phyloP scores from a whole-genome alignment of 2,888 invertebrate species.

The Zygaena filipendulae region DNA sequence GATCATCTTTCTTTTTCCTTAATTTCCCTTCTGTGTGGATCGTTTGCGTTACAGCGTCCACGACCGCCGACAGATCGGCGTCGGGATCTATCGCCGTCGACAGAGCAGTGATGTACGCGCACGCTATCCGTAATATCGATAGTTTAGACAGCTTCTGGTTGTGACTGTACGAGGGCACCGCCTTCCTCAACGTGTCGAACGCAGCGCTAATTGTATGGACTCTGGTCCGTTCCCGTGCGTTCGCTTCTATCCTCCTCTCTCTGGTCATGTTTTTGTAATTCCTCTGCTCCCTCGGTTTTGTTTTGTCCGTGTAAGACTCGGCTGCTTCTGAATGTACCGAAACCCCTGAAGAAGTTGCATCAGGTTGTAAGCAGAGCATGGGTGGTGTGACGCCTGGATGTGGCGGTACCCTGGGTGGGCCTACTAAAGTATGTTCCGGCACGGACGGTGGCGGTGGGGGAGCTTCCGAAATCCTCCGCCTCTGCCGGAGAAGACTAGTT shows the following conservation, averaged over 20 bases:
- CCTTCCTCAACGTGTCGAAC: slow-evolving; percentile 85
- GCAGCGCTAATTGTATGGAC: slow-evolving; percentile 97
- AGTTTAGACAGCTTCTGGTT: slow-evolving; percentile 94
- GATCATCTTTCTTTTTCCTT: slow-evolving; percentile 85
- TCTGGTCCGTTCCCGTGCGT: slow-evolving; percentile 90
- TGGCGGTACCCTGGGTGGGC: slow-evolving; percentile 60
- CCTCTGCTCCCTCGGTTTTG: slow-evolving; percentile 72
- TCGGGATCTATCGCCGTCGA: slow-evolving; percentile 79
- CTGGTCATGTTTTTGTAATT: slow-evolving; percentile 97
- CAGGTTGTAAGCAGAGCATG: too few species aligned
- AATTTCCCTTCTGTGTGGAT: slow-evolving; percentile 93
- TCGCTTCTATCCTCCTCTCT: slow-evolving; percentile 92
- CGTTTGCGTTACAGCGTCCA: slow-evolving; percentile 89
- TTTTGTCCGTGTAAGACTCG: slow-evolving; percentile 25
- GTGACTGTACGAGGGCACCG: slow-evolving; percentile 92
- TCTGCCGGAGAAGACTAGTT: slow-evolving; percentile 36
- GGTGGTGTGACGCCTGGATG: slow-evolving; percentile 58
- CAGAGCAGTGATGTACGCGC: slow-evolving; percentile 91
- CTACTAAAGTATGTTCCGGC: slow-evolving; percentile 29
- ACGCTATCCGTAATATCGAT: slow-evolving; percentile 91
- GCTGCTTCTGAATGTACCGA: too few species aligned
- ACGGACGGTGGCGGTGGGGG: slow-evolving; percentile 34
- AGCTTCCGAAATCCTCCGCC: slow-evolving; percentile 40
- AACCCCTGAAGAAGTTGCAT: too few species aligned
- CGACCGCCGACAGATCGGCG: slow-evolving; percentile 78